phyloP scores from a whole-genome alignment of 2,888 invertebrate species.

The Syritta pipiens region DNA sequence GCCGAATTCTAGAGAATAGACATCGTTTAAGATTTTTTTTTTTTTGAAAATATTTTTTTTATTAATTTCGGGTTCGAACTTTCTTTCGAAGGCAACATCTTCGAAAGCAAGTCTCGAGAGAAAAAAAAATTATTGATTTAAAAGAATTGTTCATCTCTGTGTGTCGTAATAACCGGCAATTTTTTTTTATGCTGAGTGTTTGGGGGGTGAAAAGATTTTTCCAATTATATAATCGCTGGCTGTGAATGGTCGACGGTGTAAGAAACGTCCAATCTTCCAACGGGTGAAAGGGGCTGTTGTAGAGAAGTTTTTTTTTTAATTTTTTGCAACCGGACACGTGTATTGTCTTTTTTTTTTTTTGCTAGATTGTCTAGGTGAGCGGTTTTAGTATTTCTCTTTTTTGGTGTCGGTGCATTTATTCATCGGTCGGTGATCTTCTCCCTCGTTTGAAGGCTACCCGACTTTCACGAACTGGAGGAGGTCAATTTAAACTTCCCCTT shows the following conservation, averaged over 20 bases:
- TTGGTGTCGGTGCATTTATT: conserved; percentile 17
- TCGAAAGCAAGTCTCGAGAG: background rate
- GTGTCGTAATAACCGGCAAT: conserved; percentile 46
- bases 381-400: conserved; percentile 10
- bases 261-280: background rate
- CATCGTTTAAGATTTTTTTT: background rate
- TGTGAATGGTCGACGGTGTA: conserved; percentile 17
- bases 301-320: background rate
- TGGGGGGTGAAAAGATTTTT: conserved; percentile 23
- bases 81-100: background rate
- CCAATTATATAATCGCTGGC: conserved; percentile 49
- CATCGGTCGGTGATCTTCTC: conserved; percentile 7
- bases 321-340: conserved; percentile 30
- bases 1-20: too few species aligned
- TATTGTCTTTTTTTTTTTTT: conserved; percentile 16
- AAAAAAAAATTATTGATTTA: conserved; percentile 6
- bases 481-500: conserved; percentile 10
- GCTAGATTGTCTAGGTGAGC: conserved; percentile 4
- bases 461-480: conserved; percentile 2
- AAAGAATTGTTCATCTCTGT: background rate
- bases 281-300: background rate
- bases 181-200: conserved; percentile 12
- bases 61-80: background rate
- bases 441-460: background rate
- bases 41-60: background rate